Conservation (phyloP, 2,113 vertebrate species). For the Microtus pennsylvanicus region DNA sequence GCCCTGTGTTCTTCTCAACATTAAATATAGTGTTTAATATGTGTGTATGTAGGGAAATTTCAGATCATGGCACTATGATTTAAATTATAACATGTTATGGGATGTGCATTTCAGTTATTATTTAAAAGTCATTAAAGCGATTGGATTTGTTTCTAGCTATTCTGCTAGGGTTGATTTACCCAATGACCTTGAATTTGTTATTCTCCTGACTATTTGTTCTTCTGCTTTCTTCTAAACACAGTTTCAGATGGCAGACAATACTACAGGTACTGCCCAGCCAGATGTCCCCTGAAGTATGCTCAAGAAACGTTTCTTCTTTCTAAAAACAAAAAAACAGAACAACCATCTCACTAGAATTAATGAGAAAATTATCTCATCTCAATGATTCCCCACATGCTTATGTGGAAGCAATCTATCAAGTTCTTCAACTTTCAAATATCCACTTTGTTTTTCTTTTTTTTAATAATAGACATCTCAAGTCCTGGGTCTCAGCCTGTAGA, state of each 20-base stretch:
- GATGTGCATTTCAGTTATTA: neutral
- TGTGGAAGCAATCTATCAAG: neutral
- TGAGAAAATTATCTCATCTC: neutral
- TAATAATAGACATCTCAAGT: neutral
- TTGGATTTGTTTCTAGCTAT: neutral
- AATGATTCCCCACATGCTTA: neutral
- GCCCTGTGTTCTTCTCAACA: neutral
- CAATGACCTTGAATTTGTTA: neutral
- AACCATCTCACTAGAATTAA: neutral
- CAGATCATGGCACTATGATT: neutral
- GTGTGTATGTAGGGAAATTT: neutral
- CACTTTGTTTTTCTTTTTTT: neutral
- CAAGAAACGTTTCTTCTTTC: neutral
- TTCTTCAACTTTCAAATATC: neutral
- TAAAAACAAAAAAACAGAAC: neutral
- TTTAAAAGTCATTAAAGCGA: neutral
- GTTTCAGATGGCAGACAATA: neutral
- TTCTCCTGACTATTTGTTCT: neutral
- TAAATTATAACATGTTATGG: neutral
- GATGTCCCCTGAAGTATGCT: neutral
- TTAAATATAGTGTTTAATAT: neutral
- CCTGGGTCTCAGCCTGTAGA: neutral
- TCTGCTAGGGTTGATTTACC: neutral
- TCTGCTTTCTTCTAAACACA: neutral
- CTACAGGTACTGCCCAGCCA: neutral